Evolutionary conservation across 2,797 vertebrate species (phyloP).

Genomic region (Discoglossus pictus): DNA sequence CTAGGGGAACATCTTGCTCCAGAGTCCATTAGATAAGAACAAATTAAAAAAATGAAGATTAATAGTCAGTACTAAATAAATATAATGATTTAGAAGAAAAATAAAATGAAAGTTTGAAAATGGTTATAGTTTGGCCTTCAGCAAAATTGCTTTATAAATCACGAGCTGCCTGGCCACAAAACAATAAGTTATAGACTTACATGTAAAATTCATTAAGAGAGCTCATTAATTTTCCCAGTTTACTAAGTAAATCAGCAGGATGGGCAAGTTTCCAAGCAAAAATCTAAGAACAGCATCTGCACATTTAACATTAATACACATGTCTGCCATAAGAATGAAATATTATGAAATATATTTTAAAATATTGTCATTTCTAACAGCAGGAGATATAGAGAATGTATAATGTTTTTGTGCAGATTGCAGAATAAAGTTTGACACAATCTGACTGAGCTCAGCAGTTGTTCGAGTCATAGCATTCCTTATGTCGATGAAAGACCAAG

Average conservation of each 20-base stretch:
- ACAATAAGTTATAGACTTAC: constrained; percentile 50
- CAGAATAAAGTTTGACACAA: constrained; percentile 33
- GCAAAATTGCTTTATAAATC: constrained; percentile 45
- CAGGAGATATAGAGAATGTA: constrained; percentile 41
- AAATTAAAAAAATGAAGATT: constrained; percentile 18
- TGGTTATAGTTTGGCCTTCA: constrained; percentile 36
- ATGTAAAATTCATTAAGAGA: constrained; percentile 52
- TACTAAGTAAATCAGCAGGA: constrained; percentile 50
- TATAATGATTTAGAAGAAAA: not conserved
- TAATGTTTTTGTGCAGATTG: constrained; percentile 39
- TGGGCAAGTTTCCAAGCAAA: constrained; percentile 41
- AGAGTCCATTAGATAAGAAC: constrained; percentile 21
- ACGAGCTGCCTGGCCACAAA: constrained; percentile 37
- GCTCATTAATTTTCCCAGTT: constrained; percentile 49
- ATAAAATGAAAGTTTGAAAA: constrained; percentile 24
- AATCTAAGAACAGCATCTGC: constrained; percentile 45
- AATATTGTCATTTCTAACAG: constrained; percentile 50
- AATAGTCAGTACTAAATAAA: constrained; percentile 11
- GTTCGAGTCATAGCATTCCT: constrained; percentile 8
- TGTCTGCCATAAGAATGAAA: constrained; percentile 44
- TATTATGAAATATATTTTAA: constrained; percentile 47
- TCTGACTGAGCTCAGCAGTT: constrained; percentile 40
- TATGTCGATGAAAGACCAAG: constrained; percentile 5
- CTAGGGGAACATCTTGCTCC: too few species aligned
- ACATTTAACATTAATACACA: constrained; percentile 47